Conservation (phyloP, 1,140 invertebrate species). For the Drosophila sucinea region DNA sequence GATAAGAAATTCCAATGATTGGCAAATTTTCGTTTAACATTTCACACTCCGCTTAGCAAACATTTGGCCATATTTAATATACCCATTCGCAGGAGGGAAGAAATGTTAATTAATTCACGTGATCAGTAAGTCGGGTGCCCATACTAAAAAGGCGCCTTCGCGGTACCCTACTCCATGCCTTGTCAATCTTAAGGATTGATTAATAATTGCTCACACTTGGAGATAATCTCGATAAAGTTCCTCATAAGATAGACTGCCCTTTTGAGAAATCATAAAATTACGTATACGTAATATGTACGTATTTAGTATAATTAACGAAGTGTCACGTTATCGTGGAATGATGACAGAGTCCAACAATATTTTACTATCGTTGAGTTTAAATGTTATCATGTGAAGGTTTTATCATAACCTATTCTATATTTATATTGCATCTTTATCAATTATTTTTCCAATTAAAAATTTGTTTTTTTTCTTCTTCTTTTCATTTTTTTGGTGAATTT, state of each 20-base stretch:
- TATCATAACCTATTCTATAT: not conserved
- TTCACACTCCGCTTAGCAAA: not conserved
- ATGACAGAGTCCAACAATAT: not conserved
- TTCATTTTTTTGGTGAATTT: not conserved
- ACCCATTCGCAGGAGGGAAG: not conserved
- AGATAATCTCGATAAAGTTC: no score
- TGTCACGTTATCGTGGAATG: not conserved
- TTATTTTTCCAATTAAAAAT: not conserved
- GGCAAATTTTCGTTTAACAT: not conserved
- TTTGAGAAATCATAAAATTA: no score
- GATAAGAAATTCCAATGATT: not conserved
- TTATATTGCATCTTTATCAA: not conserved
- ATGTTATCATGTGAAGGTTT: not conserved
- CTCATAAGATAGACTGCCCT: no score
- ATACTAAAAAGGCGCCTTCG: not conserved
- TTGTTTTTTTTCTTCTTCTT: no score
- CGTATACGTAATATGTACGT: no score
- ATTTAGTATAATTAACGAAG: no score
- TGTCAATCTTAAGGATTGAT: no score
- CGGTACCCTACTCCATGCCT: not conserved
- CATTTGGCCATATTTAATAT: not conserved
- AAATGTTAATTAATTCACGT: conserved; percentile 5
- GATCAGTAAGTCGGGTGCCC: not conserved
- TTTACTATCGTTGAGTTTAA: not conserved
- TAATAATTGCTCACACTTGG: no score